Percentiles rank a stretch among this genome's conserved stretches.
Conservation (phyloP, 1,140 invertebrate genomes). For the Aphaenogaster rudis region DNA sequence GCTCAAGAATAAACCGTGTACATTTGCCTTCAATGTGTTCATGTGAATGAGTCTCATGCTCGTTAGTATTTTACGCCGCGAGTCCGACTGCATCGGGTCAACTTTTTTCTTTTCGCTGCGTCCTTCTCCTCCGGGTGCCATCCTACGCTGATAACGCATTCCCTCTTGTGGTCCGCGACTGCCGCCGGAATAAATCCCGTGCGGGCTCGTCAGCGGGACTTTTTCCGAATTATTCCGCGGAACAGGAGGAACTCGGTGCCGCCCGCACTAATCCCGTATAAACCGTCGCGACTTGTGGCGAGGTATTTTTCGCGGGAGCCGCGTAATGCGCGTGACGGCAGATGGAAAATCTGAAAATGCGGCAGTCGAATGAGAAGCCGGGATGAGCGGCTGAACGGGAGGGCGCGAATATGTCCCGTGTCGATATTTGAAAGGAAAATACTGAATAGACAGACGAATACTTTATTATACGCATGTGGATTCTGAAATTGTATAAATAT, state of each 20-base stretch:
- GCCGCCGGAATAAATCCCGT: slow-evolving; percentile 30
- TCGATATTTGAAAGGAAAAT: slow-evolving; percentile 48
- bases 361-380: slow-evolving; percentile 18
- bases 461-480: slow-evolving; percentile 24
- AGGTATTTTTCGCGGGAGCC: slow-evolving; percentile 53
- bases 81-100: slow-evolving; percentile 47
- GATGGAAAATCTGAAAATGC: slow-evolving; percentile 62
- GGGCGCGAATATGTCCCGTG: background rate
- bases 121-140: background rate
- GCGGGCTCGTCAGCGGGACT: slow-evolving; percentile 26
- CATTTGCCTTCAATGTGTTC: background rate
- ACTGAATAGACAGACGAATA: slow-evolving; percentile 37
- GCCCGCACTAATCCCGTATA: slow-evolving; percentile 55
- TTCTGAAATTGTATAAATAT: slow-evolving; percentile 9
- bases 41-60: slow-evolving; percentile 16
- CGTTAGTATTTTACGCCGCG: slow-evolving; percentile 65
- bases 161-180: slow-evolving; percentile 30
- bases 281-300: slow-evolving; percentile 63
- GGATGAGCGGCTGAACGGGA: slow-evolving; percentile 39
- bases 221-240: slow-evolving; percentile 65
- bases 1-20: background rate
- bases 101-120: slow-evolving; percentile 46
- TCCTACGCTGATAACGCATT: slow-evolving; percentile 62
- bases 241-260: slow-evolving; percentile 46
- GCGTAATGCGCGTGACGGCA: slow-evolving; percentile 55